Conservation (phyloP, 1,140 invertebrate species). For the Ceratitis capitata region DNA sequence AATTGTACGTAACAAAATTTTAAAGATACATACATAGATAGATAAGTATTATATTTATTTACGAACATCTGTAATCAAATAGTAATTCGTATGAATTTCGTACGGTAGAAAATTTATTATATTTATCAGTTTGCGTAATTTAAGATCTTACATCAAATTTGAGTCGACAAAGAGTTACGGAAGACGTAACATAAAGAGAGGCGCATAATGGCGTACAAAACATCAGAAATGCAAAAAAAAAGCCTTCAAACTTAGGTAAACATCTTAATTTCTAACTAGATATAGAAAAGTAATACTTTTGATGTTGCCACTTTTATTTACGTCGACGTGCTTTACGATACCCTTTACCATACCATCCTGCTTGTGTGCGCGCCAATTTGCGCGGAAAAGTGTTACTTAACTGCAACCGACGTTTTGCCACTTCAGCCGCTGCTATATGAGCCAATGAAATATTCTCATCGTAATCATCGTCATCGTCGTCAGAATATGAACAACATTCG, state of each 20-base stretch:
- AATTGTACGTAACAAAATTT: neutral
- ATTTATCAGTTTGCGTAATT: neutral
- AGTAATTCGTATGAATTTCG: neutral
- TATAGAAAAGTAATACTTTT: neutral
- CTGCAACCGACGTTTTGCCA: constrained; percentile 61
- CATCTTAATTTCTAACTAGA: neutral
- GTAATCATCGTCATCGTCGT: constrained; percentile 64
- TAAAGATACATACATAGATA: neutral
- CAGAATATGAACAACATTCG: constrained; percentile 69
- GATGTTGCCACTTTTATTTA: constrained; percentile 44
- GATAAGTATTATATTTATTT: neutral
- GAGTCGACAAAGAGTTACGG: neutral
- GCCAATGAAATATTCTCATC: constrained; percentile 64
- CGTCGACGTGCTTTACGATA: constrained; percentile 67
- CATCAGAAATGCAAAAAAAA: neutral
- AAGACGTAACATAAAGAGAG: neutral
- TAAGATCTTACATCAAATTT: neutral
- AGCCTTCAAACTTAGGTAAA: constrained; percentile 21
- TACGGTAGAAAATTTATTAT: neutral
- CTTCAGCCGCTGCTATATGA: constrained; percentile 60
- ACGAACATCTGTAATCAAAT: neutral
- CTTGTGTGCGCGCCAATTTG: constrained; percentile 66
- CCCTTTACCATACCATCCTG: constrained; percentile 72
- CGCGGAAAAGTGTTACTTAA: constrained; percentile 58
- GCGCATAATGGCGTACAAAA: neutral